Evolutionary conservation across 2,888 invertebrate species (phyloP).

Genomic region (Antheraea yamamai): DNA sequence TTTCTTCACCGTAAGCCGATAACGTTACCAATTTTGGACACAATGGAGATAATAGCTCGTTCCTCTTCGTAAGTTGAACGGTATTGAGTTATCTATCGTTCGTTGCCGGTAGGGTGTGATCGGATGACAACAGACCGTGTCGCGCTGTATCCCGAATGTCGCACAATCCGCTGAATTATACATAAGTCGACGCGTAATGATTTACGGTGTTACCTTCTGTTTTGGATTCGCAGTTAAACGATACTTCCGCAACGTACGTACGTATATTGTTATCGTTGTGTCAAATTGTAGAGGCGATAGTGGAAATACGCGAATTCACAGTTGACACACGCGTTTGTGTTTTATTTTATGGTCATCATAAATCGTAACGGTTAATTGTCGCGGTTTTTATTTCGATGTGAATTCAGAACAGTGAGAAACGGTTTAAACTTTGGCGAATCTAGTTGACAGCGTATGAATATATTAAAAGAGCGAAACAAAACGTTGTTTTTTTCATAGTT

Average conservation of each 20-base stretch:
- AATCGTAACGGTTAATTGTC: conserved; percentile 10
- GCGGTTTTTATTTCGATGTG: conserved; percentile 5
- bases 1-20: too few species aligned
- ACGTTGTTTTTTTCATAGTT: not conserved
- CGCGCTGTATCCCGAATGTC: conserved; percentile 56
- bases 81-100: not conserved
- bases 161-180: conserved; percentile 73
- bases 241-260: conserved; percentile 44
- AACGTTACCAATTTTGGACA: too few species aligned
- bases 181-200: conserved; percentile 69
- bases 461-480: not conserved
- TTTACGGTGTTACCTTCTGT: conserved; percentile 66
- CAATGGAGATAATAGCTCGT: not conserved
- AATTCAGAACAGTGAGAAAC: not conserved
- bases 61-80: not conserved
- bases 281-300: conserved; percentile 23
- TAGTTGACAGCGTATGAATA: not conserved
- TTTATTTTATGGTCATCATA: conserved; percentile 25
- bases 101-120: not conserved
- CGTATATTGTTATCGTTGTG: conserved; percentile 42
- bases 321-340: conserved; percentile 26
- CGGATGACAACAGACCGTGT: not conserved
- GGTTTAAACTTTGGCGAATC: not conserved
- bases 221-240: conserved; percentile 58
- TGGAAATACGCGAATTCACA: conserved; percentile 5